Evolutionary conservation across 2,888 invertebrate genomes (phyloP).

Genomic region (Coremacera marginata): DNA sequence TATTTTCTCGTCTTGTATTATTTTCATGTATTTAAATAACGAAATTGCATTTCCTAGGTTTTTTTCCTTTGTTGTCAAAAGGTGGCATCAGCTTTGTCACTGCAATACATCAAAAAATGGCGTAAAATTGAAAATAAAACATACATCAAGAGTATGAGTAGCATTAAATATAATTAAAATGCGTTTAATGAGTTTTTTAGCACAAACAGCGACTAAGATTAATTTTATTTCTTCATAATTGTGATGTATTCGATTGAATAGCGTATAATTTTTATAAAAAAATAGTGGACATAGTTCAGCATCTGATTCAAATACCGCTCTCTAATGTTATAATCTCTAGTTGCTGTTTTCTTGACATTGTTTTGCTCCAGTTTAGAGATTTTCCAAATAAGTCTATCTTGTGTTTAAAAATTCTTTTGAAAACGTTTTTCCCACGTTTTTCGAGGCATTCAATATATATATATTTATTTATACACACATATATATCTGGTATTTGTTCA

Average conservation of each 20-base stretch:
- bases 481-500: neutral
- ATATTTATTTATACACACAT: neutral
- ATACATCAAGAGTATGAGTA: neutral
- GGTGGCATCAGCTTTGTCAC: neutral
- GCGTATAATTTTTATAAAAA: no score
- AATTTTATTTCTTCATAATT: neutral
- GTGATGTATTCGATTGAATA: neutral
- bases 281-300: no score
- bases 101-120: conserved; percentile 15
- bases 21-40: neutral
- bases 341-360: neutral
- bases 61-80: conserved; percentile 8
- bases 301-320: neutral
- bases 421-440: conserved; percentile 19
- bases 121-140: neutral
- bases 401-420: neutral
- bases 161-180: conserved; percentile 13
- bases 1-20: neutral
- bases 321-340: neutral
- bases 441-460: neutral
- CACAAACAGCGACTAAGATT: neutral
- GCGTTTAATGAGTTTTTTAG: conserved; percentile 26
- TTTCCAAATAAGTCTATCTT: neutral
- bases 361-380: neutral
- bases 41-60: conserved; percentile 9